Evolutionary conservation across 2,113 vertebrate species (phyloP).

Genomic region (Acrocephalus arundinaceus): DNA sequence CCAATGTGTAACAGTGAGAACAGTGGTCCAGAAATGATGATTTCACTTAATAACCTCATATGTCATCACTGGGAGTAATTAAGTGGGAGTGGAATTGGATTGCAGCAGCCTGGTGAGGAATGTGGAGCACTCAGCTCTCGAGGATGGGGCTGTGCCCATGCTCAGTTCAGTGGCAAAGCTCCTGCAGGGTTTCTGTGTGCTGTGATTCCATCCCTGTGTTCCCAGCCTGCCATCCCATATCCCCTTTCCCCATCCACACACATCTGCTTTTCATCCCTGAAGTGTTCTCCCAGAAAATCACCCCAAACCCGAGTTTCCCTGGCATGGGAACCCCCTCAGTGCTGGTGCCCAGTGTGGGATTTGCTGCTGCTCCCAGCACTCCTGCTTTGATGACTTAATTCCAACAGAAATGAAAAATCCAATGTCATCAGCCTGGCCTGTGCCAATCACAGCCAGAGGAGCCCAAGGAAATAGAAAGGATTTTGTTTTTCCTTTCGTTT

Average conservation of each 20-base stretch:
- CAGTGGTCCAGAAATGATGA: background rate
- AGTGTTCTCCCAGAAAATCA: background rate
- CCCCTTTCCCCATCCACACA: background rate
- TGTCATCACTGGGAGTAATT: background rate
- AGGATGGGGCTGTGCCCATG: background rate
- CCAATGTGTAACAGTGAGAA: background rate
- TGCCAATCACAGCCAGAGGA: background rate
- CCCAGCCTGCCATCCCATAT: background rate
- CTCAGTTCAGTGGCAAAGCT: background rate
- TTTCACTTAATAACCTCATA: background rate
- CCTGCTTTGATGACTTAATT: background rate
- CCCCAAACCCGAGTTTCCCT: background rate
- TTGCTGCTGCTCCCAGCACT: background rate
- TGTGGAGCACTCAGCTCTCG: fast-evolving
- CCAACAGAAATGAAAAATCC: background rate
- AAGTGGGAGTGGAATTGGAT: background rate
- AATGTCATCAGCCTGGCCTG: background rate
- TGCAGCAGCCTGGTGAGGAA: background rate
- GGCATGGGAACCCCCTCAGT: background rate
- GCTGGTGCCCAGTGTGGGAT: background rate
- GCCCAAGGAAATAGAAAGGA: background rate
- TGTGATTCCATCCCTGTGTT: fast-evolving
- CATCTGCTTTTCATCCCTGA: background rate
- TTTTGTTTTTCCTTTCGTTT: background rate
- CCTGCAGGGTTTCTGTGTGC: background rate